phyloP scores from a whole-genome alignment of 1,140 invertebrate species.

The Cataglyphis hispanica region DNA sequence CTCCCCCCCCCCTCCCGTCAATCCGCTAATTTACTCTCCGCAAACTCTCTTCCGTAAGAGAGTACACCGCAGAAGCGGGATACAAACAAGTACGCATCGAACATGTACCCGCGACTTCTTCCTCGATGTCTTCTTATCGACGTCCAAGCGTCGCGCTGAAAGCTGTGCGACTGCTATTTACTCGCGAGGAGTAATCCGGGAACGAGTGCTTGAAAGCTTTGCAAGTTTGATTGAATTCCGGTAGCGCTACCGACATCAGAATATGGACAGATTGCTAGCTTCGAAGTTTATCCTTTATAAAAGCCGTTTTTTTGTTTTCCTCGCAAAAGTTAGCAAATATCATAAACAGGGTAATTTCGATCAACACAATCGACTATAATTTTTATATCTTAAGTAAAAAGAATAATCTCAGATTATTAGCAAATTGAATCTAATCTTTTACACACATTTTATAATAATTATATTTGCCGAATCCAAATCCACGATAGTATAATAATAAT shows the following conservation, averaged over 20 bases:
- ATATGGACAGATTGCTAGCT: conserved; percentile 75
- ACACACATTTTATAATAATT: background rate
- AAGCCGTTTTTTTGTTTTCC: conserved; percentile 25
- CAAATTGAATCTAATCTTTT: background rate
- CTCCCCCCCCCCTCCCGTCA: conserved; percentile 10
- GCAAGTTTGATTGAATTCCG: conserved; percentile 80
- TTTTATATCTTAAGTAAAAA: conserved; percentile 22
- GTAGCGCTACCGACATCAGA: conserved; percentile 61
- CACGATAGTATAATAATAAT: background rate
- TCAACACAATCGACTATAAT: conserved; percentile 16
- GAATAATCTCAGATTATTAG: background rate
- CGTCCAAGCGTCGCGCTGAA: conserved; percentile 40
- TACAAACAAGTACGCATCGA: conserved; percentile 8
- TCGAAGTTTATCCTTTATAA: conserved; percentile 14
- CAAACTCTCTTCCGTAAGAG: conserved; percentile 10
- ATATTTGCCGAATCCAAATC: background rate
- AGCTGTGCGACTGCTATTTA: conserved; percentile 51
- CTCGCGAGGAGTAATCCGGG: conserved; percentile 55
- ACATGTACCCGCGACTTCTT: conserved; percentile 32
- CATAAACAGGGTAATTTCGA: background rate
- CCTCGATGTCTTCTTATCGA: conserved; percentile 48
- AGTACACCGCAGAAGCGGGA: conserved; percentile 40
- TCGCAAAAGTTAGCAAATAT: conserved; percentile 17
- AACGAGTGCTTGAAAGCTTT: conserved; percentile 69
- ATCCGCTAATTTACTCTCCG: conserved; percentile 32